A percentile compares a stretch with the other conserved stretches of the same genome.
These are phyloP conservation scores for Herminia tarsipennalis DNA, from an alignment of 2,888 invertebrate species.

Conservation along the genomic window DNA sequence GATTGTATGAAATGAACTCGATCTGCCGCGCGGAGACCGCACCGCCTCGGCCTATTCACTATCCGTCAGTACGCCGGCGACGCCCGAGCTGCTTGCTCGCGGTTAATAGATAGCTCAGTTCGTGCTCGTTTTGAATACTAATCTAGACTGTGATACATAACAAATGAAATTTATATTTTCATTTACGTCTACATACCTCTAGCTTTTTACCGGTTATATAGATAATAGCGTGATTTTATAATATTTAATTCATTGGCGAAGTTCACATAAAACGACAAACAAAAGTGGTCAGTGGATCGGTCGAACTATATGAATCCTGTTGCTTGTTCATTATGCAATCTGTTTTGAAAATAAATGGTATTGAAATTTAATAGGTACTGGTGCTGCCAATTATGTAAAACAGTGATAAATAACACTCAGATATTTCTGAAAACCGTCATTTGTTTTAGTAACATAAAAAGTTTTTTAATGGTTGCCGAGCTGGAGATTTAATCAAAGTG, in stretches of 20 bases:
- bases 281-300: conserved; percentile 31
- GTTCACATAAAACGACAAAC: background rate
- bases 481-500: too few species aligned
- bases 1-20: background rate
- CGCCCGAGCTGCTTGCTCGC: conserved; percentile 45
- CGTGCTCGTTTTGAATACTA: conserved; percentile 22
- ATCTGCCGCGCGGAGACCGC: background rate
- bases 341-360: conserved; percentile 30
- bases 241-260: conserved; percentile 13
- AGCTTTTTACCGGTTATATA: conserved; percentile 1
- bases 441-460: too few species aligned
- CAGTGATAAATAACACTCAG: conserved; percentile 9
- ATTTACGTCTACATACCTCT: conserved; percentile 13
- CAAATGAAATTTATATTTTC: conserved; percentile 26
- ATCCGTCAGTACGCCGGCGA: conserved; percentile 49
- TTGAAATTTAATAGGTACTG: conserved; percentile 15
- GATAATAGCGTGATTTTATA: conserved; percentile 3
- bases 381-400: conserved; percentile 5
- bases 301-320: conserved; percentile 29
- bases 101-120: conserved; percentile 1
- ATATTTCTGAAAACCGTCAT: too few species aligned
- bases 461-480: too few species aligned
- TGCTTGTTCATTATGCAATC: conserved; percentile 48
- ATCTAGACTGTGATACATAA: conserved; percentile 45
- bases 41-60: background rate